Conservation (phyloP, 2,113 vertebrate species). For the Sphaerodactylus townsendi region DNA sequence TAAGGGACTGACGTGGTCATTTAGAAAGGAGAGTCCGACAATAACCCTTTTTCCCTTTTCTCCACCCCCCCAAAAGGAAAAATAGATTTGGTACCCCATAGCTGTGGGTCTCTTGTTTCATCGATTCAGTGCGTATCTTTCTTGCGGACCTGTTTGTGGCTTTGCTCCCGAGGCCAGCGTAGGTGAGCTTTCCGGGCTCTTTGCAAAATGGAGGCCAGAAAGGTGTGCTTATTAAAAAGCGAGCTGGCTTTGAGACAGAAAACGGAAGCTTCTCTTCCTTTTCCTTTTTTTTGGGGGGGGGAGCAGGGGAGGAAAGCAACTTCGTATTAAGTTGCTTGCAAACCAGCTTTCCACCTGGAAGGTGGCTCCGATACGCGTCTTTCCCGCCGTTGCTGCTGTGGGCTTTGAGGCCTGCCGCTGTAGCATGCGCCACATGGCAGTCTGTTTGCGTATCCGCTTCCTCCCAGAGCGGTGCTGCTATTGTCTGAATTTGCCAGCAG, state of each 20-base stretch:
- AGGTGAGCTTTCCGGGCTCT: neutral
- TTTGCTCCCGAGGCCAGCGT: neutral
- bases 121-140: neutral
- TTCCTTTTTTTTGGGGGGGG: too few species aligned
- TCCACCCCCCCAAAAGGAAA: neutral
- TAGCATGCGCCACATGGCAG: neutral
- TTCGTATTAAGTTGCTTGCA: neutral
- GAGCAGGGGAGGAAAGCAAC: too few species aligned
- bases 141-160: neutral
- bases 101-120: neutral
- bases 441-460: neutral
- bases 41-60: neutral
- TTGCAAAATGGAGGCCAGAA: constrained; percentile 23
- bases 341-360: neutral
- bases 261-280: neutral
- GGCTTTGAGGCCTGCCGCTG: neutral
- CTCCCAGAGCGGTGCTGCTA: neutral
- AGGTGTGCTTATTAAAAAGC: constrained; percentile 1
- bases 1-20: neutral
- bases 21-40: neutral
- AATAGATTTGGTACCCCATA: neutral
- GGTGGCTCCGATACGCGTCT: neutral
- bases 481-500: constrained; percentile 20
- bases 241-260: neutral
- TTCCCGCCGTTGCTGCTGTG: neutral